Evolutionary conservation across 2,888 invertebrate species (phyloP).

Genomic region (Eurytoma adleriae): DNA sequence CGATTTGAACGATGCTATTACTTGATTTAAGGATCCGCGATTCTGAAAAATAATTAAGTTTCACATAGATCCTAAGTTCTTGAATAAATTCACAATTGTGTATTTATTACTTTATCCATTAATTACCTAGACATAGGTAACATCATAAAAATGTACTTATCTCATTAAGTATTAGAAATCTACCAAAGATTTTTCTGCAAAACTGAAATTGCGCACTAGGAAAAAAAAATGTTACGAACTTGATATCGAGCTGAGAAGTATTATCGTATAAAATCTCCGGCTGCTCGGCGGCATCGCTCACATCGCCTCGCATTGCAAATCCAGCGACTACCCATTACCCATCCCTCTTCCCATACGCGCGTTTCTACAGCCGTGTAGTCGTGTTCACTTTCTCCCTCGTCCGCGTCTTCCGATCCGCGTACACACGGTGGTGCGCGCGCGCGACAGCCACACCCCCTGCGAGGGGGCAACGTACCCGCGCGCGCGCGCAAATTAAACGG

Average conservation of each 20-base stretch:
- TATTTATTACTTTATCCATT: too few relatives aligned
- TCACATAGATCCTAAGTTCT: too few relatives aligned
- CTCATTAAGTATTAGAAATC: too few relatives aligned
- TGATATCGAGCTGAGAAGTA: background rate
- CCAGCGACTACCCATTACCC: constrained; percentile 65
- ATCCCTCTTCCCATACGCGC: background rate
- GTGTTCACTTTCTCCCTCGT: constrained; percentile 28
- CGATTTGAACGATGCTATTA: too few relatives aligned
- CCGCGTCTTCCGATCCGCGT: background rate
- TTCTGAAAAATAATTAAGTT: too few relatives aligned
- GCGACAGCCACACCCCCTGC: constrained; percentile 69
- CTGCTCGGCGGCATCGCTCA: background rate
- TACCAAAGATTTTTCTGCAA: too few relatives aligned
- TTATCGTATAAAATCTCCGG: background rate
- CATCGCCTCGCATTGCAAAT: constrained; percentile 60
- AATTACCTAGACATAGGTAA: too few relatives aligned
- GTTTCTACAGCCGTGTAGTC: constrained; percentile 45
- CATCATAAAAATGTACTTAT: too few relatives aligned
- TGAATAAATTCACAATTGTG: too few relatives aligned
- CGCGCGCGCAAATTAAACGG: constrained; percentile 72
- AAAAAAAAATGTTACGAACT: too few relatives aligned
- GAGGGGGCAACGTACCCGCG: constrained; percentile 58
- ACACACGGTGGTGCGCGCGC: constrained; percentile 1
- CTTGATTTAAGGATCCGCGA: too few relatives aligned
- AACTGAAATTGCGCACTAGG: too few relatives aligned